A percentile compares a stretch with the other conserved stretches of the same genome.
These are phyloP conservation scores for Heterocephalus glaber DNA, from an alignment of 2,113 vertebrate species.

Conservation along the genomic window DNA sequence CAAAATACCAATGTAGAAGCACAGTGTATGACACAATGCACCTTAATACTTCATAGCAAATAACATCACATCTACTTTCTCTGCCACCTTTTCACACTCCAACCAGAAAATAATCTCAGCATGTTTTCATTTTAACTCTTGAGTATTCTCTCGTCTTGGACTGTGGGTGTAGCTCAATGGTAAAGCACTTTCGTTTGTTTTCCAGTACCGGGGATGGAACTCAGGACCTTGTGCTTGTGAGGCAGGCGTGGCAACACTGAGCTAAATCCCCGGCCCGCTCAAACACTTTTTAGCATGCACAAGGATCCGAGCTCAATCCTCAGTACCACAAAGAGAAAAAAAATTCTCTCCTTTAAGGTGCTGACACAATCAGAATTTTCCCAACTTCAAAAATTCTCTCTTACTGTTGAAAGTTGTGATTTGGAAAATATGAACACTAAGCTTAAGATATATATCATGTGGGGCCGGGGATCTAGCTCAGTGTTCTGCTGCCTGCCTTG, in stretches of 20 bases:
- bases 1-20: not conserved
- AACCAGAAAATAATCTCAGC: not conserved
- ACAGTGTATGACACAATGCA: not conserved
- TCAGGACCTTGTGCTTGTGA: too few relatives aligned
- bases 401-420: not conserved
- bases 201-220: too few relatives aligned
- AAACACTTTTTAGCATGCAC: not conserved
- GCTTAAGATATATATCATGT: not conserved
- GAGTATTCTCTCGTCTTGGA: not conserved
- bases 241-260: not conserved
- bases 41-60: not conserved
- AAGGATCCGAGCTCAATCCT: not conserved
- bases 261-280: not conserved
- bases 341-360: not conserved
- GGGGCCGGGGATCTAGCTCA: too few relatives aligned
- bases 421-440: not conserved
- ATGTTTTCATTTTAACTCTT: not conserved
- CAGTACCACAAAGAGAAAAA: not conserved
- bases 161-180: not conserved
- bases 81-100: not conserved
- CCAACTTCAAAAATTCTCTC: conserved; percentile 3
- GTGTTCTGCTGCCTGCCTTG: too few relatives aligned
- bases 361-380: not conserved
- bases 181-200: not conserved
- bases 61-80: not conserved